phyloP scores from a whole-genome alignment of 1,140 invertebrate genomes.

The Leucophenga varia region DNA sequence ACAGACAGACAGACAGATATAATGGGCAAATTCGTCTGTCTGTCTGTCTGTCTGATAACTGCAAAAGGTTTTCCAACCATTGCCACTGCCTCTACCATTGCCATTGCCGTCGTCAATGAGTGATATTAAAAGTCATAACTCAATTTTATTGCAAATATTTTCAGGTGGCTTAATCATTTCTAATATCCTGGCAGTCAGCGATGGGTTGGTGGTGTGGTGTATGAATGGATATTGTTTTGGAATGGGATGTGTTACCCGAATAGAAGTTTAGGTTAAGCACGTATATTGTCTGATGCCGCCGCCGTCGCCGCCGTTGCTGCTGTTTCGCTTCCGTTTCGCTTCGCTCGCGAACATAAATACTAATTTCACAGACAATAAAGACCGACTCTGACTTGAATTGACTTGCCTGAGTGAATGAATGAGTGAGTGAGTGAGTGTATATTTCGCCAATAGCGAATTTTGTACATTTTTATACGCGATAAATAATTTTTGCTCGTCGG shows the following conservation, averaged over 20 bases:
- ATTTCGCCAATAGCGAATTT: too few species aligned
- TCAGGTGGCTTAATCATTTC: conserved; percentile 52
- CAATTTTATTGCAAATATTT: conserved; percentile 56
- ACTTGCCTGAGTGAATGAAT: too few species aligned
- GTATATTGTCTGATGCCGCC: conserved; percentile 12
- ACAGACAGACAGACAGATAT: too few species aligned
- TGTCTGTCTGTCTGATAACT: not conserved
- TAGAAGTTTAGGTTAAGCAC: conserved; percentile 11
- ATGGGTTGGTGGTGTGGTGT: too few species aligned
- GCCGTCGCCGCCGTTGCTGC: conserved; percentile 5
- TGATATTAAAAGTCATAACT: conserved; percentile 54
- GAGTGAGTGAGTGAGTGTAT: too few species aligned
- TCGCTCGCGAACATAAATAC: conserved; percentile 49
- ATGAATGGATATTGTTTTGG: conserved; percentile 14
- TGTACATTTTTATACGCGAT: too few species aligned
- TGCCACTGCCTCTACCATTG: conserved; percentile 9
- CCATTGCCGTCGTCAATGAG: conserved; percentile 13
- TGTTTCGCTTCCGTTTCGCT: conserved; percentile 2
- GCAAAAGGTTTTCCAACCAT: not conserved
- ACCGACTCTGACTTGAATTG: too few species aligned
- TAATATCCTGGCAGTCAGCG: conserved; percentile 43
- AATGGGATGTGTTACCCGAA: conserved; percentile 28
- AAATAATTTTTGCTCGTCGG: too few species aligned
- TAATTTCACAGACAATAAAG: conserved; percentile 57
- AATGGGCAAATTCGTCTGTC: conserved; percentile 18